Base-by-base conservation (phyloP, 2,113 vertebrate species). In the Scalopus aquaticus region DNA sequence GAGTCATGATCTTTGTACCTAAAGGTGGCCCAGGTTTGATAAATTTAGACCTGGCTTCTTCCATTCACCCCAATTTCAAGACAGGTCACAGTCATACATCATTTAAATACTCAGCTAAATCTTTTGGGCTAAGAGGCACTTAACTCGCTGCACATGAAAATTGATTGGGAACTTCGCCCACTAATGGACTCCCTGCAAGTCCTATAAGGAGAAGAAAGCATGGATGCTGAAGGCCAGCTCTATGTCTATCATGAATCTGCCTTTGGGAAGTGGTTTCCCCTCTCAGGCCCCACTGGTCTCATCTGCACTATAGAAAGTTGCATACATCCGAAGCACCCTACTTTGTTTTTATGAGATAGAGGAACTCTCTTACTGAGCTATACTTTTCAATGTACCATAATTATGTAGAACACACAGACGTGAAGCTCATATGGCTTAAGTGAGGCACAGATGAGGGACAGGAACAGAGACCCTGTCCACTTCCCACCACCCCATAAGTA, bases 101-200 rank as follows among this genome's bases (percentile, higher is more conserved):
- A 62, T 42, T 83, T 87, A 92, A 91, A 90, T 49, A 84, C 30
- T 44, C 28, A 79, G 22, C 42, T 84, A 65, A 80, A 58, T 72
- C 16, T 78, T 67, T 22, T 16, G 35, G 32, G 13, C 2, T 91
- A 73, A 35, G 3, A 3, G 15, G 2, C 30, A 64, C 5, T 56
- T 70, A 86, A 37, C 5, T 73, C 13, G 74, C 58, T 85, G 42
- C 16, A 64, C 4, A 65, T 35, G 24, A 16, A n/a, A 72, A 44
- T 17, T 60, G 11, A 86, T 32, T 46, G 46, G 51, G 35, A 42
- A 56, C 7, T 26, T 79, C 6, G 9, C 24, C 30, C 35, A 11
- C 20, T 44, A 82, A 58, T 2, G 39, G 81, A 1, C 8, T 15
- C 64, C 49, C 11, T 46, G 37, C 17, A 58, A 30, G 35, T 22